Base-by-base conservation (phyloP, 2,113 vertebrate genomes). In the Cettia cetti region DNA sequence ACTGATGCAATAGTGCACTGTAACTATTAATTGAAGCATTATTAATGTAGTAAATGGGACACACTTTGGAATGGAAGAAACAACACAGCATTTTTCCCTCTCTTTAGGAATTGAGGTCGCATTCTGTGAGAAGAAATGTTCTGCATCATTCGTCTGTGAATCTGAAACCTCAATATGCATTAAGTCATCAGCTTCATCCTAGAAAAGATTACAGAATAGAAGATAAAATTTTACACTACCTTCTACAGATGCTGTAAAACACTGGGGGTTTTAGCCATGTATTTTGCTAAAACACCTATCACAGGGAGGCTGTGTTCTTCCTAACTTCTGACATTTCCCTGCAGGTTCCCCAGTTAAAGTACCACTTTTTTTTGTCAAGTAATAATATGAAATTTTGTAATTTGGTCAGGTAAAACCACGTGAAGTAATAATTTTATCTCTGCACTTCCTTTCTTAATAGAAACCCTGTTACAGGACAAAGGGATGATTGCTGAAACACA, bases 121-220 rank as follows among this genome's bases (percentile, higher is more conserved):
- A 74, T 93, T 97, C 95, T 96, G 44, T 96, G 89, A 97, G 96
- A 97, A 97, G 97, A 94, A 89, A 85, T 91, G 94, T 96, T 97
- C 96, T 90, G 71, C 90, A 84, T 40, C 83, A 26, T 86, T 94
- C 86, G 0, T 93, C 95, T 90, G 37, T 94, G 93, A 95, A 83
- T 94, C 86, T 95, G 93, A 97, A 96, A 94, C 97, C 82, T 96
- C 31, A 9, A 31, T 93, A 56, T 65, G 83, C 66, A 33, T 39
- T 52, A 95, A 98, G 93, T 69, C 77, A 84, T 81, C 81, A 64
- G 42, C 97, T 96, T 93, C 90, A 72, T 94, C 92, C 81, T 90
- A 88, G 93, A 39, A 96, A 95, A 96, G 81, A 90, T 81, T 89
- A 92, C 77, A 97, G 93, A 97, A 89, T 80, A 94, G 97, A 98